phyloP scores from a whole-genome alignment of 2,797 vertebrate species.

The Chloroceryle amazona region DNA sequence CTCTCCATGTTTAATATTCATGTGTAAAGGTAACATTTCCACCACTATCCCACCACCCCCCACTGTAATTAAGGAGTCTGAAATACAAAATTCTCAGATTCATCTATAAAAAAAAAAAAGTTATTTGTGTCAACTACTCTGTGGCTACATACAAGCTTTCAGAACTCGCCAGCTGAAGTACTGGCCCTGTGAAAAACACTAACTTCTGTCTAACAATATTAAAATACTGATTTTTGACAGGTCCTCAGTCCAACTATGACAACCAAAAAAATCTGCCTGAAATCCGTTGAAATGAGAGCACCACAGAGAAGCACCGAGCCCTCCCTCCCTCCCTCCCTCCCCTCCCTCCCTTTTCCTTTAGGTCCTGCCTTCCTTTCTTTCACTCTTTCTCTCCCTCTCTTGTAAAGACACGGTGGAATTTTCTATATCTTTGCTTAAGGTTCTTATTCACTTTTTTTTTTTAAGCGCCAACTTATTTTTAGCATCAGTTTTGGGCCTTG shows the following conservation, averaged over 20 bases:
- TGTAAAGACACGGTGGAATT: background rate
- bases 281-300: background rate
- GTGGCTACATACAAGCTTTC: background rate
- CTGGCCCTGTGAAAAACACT: background rate
- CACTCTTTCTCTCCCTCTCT: background rate
- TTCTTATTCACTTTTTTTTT: background rate
- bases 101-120: background rate
- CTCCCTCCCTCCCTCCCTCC: too few relatives aligned
- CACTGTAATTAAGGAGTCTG: background rate
- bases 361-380: too few relatives aligned
- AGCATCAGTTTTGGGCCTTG: constrained; percentile 1
- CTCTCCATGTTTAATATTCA: background rate
- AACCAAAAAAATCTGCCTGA: background rate
- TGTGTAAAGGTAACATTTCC: background rate
- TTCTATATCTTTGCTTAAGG: background rate
- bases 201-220: background rate
- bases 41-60: background rate
- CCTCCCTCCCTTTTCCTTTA: too few relatives aligned
- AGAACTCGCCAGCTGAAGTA: background rate
- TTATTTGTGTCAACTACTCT: background rate
- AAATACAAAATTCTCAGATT: background rate
- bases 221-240: background rate
- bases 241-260: background rate
- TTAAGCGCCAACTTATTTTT: constrained; percentile 2
- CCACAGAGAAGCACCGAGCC: background rate